These are phyloP conservation scores for Bubo blakistoni DNA, from an alignment of 2,113 vertebrate genomes.

Conservation along the genomic window DNA sequence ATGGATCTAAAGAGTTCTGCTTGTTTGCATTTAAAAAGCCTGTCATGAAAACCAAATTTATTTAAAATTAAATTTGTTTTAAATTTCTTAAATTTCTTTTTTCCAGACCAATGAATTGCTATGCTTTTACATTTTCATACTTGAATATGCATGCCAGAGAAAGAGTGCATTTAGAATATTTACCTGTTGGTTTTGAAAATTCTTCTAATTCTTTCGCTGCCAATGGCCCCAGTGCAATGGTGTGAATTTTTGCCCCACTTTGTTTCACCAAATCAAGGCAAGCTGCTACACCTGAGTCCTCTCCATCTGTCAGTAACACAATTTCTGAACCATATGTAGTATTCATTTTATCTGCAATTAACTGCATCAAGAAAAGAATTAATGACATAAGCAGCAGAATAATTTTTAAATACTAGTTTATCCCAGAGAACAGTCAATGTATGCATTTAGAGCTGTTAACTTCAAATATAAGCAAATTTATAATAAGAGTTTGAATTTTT, in stretches of 20 bases:
- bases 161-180: background rate
- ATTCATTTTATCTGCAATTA: conserved; percentile 3
- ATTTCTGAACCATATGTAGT: conserved; percentile 65
- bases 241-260: conserved; percentile 64
- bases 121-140: no score
- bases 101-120: background rate
- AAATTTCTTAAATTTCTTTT: background rate
- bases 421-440: background rate
- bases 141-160: background rate
- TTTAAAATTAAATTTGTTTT: background rate
- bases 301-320: conserved; percentile 69
- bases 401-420: background rate
- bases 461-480: background rate
- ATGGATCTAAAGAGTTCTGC: background rate
- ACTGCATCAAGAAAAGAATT: conserved; percentile 22
- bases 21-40: background rate
- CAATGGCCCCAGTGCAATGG: conserved; percentile 56
- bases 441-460: background rate
- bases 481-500: background rate
- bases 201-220: conserved; percentile 54
- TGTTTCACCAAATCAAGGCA: conserved; percentile 28
- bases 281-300: background rate
- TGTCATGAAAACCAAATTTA: background rate
- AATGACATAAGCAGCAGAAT: background rate
- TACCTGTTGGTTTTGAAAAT: conserved; percentile 57